phyloP scores from a whole-genome alignment of 2,888 invertebrate genomes.

The Melanargia galathea region DNA sequence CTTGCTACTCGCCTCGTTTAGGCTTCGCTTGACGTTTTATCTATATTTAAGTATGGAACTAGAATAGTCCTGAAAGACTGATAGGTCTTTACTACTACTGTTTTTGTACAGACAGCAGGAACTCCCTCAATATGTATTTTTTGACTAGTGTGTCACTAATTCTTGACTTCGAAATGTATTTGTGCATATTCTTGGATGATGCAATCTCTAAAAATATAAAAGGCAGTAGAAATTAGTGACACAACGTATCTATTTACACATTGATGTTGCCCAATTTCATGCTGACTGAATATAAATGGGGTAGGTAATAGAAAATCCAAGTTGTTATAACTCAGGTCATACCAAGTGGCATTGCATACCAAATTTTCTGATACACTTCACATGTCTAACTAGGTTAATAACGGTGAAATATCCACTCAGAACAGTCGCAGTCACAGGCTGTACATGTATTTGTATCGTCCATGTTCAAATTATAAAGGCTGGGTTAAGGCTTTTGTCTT shows the following conservation, averaged over 20 bases:
- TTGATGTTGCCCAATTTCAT: no score
- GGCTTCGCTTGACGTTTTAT: not conserved
- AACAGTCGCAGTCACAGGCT: not conserved
- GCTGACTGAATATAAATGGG: no score
- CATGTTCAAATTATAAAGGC: conserved; percentile 16
- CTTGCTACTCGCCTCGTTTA: conserved; percentile 2
- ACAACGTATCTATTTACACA: no score
- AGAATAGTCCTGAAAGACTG: not conserved
- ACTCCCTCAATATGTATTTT: not conserved
- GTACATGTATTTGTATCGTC: not conserved
- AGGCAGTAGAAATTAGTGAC: no score
- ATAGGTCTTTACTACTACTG: not conserved
- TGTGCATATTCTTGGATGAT: no score
- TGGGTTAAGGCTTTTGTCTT: conserved; percentile 29
- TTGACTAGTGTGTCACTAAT: no score
- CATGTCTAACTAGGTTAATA: not conserved
- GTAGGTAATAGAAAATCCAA: no score
- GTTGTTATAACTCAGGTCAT: no score
- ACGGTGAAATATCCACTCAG: not conserved
- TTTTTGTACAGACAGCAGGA: not conserved
- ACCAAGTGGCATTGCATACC: no score
- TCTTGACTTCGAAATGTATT: no score
- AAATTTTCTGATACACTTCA: no score
- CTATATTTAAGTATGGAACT: not conserved
- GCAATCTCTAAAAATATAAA: no score